Evolutionary conservation across 2,797 vertebrate species (phyloP), one percentile per base, ranked within the genome.

Genomic region (Myotis findleyi): DNA sequence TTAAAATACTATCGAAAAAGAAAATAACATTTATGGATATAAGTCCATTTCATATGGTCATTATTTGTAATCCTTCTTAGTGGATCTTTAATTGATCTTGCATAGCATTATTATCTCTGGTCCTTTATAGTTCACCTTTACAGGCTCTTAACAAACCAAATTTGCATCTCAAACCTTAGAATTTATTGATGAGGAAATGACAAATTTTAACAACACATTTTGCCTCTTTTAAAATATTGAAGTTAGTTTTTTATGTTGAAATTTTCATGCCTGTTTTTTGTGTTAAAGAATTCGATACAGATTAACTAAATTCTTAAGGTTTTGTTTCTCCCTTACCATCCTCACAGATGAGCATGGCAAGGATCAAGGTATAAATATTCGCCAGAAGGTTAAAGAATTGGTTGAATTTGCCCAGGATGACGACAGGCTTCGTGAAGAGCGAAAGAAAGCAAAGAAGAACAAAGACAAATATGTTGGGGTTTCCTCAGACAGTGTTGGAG

Each of bases 361-460:
- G 97, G 99, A 99, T 98, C 99, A 99, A 98, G 99, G 99, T 91
- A 98, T 99, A 98, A 99, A 99, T 96, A 99, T 99, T 94, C 99
- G 99, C 87, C 99, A 99, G 97, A 99, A 99, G 96, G 99, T 99
- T 92, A 99, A 99, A 97, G 99, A 99, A 97, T 94, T 99, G 98
- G 99, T 99, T 89, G 99, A 99, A 44, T 99, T 99, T 97, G 98
- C 99, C 91, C 99, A 99, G 96, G 99, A 99, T 14, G 99, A 99
- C 20, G 99, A 99, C 57, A 97, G 99, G 62, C 99, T 99, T 33
- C 98, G 99, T 83, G 99, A 99, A 97, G 99, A 99, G 97, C 98
- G 99, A 96, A 99, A 99, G 98, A 99, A 99, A 96, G 99, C 99
- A 5, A 99, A 99, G 98, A 99, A 99, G 98, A 99, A 99, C 98